Evolutionary conservation across 2,797 vertebrate genomes (phyloP).

Genomic region (Astyanax mexicanus): DNA sequence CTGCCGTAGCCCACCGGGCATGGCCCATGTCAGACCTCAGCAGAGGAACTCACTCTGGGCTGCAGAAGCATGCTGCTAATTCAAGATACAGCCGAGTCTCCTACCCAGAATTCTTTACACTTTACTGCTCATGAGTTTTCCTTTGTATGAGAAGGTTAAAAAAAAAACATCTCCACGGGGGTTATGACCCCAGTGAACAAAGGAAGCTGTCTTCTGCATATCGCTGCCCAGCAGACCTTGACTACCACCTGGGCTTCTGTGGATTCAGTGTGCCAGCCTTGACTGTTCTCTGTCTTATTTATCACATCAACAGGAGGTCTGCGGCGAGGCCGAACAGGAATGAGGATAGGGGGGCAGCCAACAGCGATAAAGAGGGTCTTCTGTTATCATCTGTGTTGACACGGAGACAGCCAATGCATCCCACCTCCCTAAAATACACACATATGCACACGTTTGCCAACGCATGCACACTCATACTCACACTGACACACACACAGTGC

Average conservation of each 20-base stretch:
- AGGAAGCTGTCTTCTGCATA: constrained; percentile 35
- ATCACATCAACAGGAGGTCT: constrained; percentile 35
- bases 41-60: not conserved
- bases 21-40: not conserved
- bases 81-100: constrained; percentile 1
- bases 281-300: constrained; percentile 30
- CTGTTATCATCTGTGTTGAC: constrained; percentile 28
- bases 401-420: constrained; percentile 11
- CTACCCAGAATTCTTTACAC: not conserved
- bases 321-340: constrained; percentile 12
- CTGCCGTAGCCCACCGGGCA: not conserved
- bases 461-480: constrained; percentile 15
- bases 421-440: constrained; percentile 6
- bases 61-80: not conserved
- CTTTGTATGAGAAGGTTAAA: constrained; percentile 1
- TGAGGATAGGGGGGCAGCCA: constrained; percentile 7
- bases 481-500: not conserved
- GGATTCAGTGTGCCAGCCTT: constrained; percentile 8
- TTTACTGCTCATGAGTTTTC: constrained; percentile 1
- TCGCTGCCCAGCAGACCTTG: constrained; percentile 23
- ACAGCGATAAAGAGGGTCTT: constrained; percentile 31
- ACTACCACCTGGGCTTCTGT: constrained; percentile 25
- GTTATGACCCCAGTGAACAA: constrained; percentile 34
- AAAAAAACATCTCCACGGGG: not conserved
- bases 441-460: not conserved